Percentiles rank a stretch among this genome's conserved stretches.
Conservation (phyloP, 2,113 vertebrate species). For the Heptranchias perlo region DNA sequence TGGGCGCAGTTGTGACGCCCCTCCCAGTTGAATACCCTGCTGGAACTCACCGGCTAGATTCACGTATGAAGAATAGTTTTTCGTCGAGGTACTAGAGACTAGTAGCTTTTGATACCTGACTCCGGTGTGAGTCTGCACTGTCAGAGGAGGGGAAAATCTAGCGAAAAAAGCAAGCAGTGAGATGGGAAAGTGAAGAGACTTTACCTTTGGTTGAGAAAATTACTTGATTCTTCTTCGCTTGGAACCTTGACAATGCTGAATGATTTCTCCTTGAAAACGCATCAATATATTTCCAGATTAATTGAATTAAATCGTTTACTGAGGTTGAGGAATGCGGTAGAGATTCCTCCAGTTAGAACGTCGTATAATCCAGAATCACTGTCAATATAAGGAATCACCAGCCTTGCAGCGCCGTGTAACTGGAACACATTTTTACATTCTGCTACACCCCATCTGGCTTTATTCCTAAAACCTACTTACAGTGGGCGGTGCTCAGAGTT, state of each 20-base stretch:
- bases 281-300: neutral
- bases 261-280: neutral
- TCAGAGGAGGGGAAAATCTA: neutral
- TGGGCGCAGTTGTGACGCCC: neutral
- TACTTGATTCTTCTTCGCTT: neutral
- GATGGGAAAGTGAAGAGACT: neutral
- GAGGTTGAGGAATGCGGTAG: neutral
- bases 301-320: neutral
- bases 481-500: neutral
- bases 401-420: neutral
- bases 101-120: neutral
- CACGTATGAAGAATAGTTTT: neutral
- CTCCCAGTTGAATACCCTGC: neutral
- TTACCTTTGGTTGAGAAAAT: neutral
- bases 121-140: neutral
- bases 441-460: neutral
- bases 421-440: neutral
- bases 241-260: neutral
- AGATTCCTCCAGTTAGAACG: neutral
- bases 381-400: neutral
- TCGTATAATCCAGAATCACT: neutral
- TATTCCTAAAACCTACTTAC: neutral
- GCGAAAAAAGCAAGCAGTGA: neutral
- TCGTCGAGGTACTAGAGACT: neutral
- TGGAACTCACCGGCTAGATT: neutral